phyloP scores from a whole-genome alignment of 2,888 invertebrate species.

The Buathra laborator region DNA sequence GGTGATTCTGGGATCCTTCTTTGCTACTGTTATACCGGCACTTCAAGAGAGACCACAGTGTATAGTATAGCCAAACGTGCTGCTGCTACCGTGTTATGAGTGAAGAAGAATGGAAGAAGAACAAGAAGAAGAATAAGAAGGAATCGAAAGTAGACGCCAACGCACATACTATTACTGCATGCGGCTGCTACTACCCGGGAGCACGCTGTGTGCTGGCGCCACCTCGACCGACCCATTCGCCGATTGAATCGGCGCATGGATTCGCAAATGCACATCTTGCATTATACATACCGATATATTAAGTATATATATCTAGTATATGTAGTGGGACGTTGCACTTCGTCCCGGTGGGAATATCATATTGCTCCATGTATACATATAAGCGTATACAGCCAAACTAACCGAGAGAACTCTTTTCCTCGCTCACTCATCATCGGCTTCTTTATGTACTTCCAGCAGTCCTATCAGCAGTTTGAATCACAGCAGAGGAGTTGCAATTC shows the following conservation, averaged over 20 bases:
- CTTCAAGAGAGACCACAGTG: background rate
- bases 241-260: slow-evolving; percentile 77
- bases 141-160: slow-evolving; percentile 72
- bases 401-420: slow-evolving; percentile 17
- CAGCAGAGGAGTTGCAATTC: slow-evolving; percentile 54
- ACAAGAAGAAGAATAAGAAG: slow-evolving; percentile 61
- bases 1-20: background rate
- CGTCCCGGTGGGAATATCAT: slow-evolving; percentile 43
- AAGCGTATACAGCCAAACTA: background rate
- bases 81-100: slow-evolving; percentile 20
- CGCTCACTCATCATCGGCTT: slow-evolving; percentile 42
- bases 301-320: slow-evolving; percentile 17
- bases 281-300: slow-evolving; percentile 20
- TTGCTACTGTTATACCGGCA: background rate
- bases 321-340: slow-evolving; percentile 7
- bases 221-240: slow-evolving; percentile 74
- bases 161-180: slow-evolving; percentile 70
- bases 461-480: slow-evolving; percentile 33
- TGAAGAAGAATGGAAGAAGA: slow-evolving; percentile 65
- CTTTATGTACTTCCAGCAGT: slow-evolving; percentile 36
- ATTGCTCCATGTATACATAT: slow-evolving; percentile 31
- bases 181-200: slow-evolving; percentile 61
- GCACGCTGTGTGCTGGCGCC: slow-evolving; percentile 77
- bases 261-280: slow-evolving; percentile 53
- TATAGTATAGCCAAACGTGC: slow-evolving; percentile 5